Evolutionary conservation across 2,888 invertebrate species (phyloP).

Genomic region (Macrophya annulata): DNA sequence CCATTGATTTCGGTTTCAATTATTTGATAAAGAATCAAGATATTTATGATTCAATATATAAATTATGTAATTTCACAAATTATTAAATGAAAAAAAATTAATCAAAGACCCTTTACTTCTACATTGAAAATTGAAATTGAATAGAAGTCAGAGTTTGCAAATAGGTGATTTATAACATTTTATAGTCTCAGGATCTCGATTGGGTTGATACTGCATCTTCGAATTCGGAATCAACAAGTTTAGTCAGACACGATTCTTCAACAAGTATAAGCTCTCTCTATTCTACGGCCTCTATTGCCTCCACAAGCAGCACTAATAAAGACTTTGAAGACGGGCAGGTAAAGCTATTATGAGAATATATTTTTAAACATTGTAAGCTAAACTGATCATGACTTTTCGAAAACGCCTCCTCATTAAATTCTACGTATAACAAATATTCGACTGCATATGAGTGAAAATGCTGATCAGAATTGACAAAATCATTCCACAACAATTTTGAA

Average conservation of each 20-base stretch:
- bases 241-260: no score
- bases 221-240: no score
- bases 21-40: no score
- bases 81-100: no score
- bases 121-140: conserved; percentile 9
- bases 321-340: not conserved
- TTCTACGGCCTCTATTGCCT: not conserved
- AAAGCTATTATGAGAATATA: conserved; percentile 3
- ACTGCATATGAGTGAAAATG: not conserved
- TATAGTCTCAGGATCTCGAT: conserved; percentile 13
- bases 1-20: no score
- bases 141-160: no score
- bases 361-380: conserved; percentile 10
- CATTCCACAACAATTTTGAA: no score
- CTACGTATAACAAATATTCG: not conserved
- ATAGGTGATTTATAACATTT: no score
- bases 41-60: no score
- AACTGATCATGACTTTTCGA: conserved; percentile 10
- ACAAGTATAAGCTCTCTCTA: not conserved
- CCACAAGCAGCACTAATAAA: not conserved
- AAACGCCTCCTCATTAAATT: not conserved
- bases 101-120: not conserved
- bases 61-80: no score
- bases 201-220: conserved; percentile 21
- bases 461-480: no score